Percentiles rank a stretch among this genome's conserved stretches.
Evolutionary conservation across 2,888 invertebrate species (phyloP).

Genomic region (Corythucha ciliata): DNA sequence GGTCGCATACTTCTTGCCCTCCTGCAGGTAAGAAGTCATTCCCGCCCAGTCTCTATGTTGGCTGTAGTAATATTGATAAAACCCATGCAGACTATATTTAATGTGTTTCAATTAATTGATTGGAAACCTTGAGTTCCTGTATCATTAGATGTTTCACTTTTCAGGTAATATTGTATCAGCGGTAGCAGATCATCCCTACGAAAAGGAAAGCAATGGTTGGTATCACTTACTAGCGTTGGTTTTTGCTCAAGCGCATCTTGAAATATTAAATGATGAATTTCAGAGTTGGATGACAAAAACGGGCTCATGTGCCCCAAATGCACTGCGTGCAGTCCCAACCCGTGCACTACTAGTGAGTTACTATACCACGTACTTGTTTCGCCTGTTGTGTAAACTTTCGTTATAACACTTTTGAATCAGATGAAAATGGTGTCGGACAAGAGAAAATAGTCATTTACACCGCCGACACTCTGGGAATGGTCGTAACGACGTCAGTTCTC

Average conservation of each 20-base stretch:
- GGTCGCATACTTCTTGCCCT: conserved; percentile 44
- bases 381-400: background rate
- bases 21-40: conserved; percentile 31
- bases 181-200: conserved; percentile 28
- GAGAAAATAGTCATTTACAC: conserved; percentile 55
- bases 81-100: no score
- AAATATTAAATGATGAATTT: conserved; percentile 8
- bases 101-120: no score
- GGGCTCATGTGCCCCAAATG: conserved; percentile 31
- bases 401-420: conserved; percentile 36
- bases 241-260: background rate
- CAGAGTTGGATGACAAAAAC: conserved; percentile 28
- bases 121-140: no score
- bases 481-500: conserved; percentile 68
- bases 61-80: no score
- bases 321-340: conserved; percentile 30
- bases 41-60: no score
- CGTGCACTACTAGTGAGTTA: conserved; percentile 31
- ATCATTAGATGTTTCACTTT: conserved; percentile 23
- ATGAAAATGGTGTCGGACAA: conserved; percentile 44
- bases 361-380: conserved; percentile 1
- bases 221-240: background rate
- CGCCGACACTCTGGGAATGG: conserved; percentile 69
- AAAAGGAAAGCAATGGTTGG: conserved; percentile 25
- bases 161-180: conserved; percentile 31